These are phyloP conservation scores for Globicephala melas DNA, from an alignment of 2,113 vertebrate genomes.

Conservation along the genomic window DNA sequence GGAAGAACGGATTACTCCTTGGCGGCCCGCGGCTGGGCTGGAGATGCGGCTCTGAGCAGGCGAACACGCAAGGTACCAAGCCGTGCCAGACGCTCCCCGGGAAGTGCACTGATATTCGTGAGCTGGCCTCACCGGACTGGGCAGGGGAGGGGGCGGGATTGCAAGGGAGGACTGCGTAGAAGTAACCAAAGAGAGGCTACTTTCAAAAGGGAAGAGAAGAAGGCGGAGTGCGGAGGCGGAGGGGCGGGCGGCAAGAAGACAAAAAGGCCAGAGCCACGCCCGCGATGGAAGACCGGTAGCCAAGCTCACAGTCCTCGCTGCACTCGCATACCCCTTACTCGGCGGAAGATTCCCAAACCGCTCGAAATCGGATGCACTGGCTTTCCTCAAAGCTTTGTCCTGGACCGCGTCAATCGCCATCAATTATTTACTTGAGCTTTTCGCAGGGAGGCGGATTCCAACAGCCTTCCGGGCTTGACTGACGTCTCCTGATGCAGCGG, in stretches of 20 bases:
- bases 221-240: not conserved
- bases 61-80: slow-evolving; percentile 61
- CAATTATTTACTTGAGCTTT: slow-evolving; percentile 65
- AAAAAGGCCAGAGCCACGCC: slow-evolving; percentile 58
- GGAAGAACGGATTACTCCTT: slow-evolving; percentile 29
- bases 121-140: slow-evolving; percentile 81
- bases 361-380: not conserved
- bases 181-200: slow-evolving; percentile 12
- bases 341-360: slow-evolving; percentile 50
- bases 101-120: slow-evolving; percentile 78
- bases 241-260: not conserved
- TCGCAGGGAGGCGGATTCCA: not conserved
- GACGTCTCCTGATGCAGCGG: not conserved
- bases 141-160: slow-evolving; percentile 31
- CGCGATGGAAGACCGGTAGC: not conserved
- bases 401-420: slow-evolving; percentile 36
- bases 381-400: slow-evolving; percentile 41
- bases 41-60: slow-evolving; percentile 21
- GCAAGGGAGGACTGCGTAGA: not conserved
- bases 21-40: slow-evolving; percentile 35
- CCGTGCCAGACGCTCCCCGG: slow-evolving; percentile 70
- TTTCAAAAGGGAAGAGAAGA: not conserved
- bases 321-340: not conserved
- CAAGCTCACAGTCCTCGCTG: not conserved
- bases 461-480: not conserved